These are phyloP conservation scores for Labroides dimidiatus DNA, from an alignment of 2,797 vertebrate genomes.

Conservation along the genomic window DNA sequence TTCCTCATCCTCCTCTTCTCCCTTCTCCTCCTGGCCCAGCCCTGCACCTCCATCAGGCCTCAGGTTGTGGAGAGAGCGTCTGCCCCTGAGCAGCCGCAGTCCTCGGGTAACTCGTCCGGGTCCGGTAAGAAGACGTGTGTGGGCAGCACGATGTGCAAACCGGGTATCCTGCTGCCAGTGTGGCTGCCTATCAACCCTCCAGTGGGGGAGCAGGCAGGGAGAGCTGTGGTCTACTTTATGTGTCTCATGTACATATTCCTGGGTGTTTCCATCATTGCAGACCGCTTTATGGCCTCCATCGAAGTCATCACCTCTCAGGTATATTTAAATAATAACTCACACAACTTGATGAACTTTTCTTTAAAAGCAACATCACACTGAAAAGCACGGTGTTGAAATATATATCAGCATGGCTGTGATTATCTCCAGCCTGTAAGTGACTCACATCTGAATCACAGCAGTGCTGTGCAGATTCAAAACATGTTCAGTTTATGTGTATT, in stretches of 20 bases:
- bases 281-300: slow-evolving; percentile 98
- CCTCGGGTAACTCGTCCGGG: slow-evolving; percentile 47
- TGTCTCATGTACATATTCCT: slow-evolving; percentile 96
- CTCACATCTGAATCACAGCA: no score
- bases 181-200: slow-evolving; percentile 90
- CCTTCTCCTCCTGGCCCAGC: slow-evolving; percentile 58
- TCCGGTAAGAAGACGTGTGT: slow-evolving; percentile 57
- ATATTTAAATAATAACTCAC: slow-evolving; percentile 16
- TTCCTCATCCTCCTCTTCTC: slow-evolving; percentile 51
- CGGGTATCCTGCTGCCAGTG: slow-evolving; percentile 90
- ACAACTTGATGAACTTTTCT: no score
- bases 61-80: slow-evolving; percentile 58
- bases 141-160: slow-evolving; percentile 80
- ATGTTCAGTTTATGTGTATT: no score
- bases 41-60: slow-evolving; percentile 61
- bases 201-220: slow-evolving; percentile 87
- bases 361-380: no score
- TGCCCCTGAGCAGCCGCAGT: slow-evolving; percentile 37
- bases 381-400: no score
- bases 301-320: slow-evolving; percentile 98
- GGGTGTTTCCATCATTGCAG: slow-evolving; percentile 95
- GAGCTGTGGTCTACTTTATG: slow-evolving; percentile 92
- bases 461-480: no score
- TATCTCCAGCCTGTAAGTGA: no score
- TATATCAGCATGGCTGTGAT: no score